phyloP scores from a whole-genome alignment of 2,888 invertebrate genomes.

The Hanleya hanleyi region DNA sequence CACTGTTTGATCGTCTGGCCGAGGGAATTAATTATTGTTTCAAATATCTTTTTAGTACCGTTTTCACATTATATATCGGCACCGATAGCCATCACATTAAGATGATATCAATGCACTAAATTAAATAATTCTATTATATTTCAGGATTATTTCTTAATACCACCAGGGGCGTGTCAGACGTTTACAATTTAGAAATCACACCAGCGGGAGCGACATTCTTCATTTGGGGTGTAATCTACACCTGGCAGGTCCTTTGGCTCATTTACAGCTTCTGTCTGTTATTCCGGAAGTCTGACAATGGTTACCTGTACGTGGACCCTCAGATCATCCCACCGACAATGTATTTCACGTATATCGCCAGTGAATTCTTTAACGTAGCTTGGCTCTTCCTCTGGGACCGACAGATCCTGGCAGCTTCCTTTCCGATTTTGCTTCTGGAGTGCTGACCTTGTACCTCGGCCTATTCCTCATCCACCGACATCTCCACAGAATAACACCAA shows the following conservation, averaged over 20 bases:
- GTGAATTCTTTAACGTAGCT: constrained; percentile 53
- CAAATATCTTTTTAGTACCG: too few relatives aligned
- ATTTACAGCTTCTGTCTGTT: constrained; percentile 54
- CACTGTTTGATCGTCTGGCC: too few relatives aligned
- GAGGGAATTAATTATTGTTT: too few relatives aligned
- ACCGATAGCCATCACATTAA: too few relatives aligned
- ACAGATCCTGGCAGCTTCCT: constrained; percentile 46
- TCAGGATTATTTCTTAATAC: constrained; percentile 50
- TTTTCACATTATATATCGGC: too few relatives aligned
- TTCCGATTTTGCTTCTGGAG: constrained; percentile 45
- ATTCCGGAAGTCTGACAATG: constrained; percentile 47
- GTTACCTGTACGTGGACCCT: constrained; percentile 53
- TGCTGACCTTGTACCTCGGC: too few relatives aligned
- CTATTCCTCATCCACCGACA: too few relatives aligned
- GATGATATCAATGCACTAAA: too few relatives aligned
- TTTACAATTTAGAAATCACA: constrained; percentile 51
- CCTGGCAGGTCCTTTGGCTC: constrained; percentile 60
- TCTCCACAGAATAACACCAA: too few relatives aligned
- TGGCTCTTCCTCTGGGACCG: constrained; percentile 65
- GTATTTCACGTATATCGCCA: constrained; percentile 52
- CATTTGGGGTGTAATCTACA: constrained; percentile 56
- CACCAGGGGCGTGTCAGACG: constrained; percentile 50
- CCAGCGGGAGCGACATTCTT: constrained; percentile 60
- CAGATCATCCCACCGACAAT: constrained; percentile 49
- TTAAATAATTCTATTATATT: too few relatives aligned